These are phyloP conservation scores for Drosophila varians DNA, from an alignment of 1,140 invertebrate species.

Conservation along the genomic window DNA sequence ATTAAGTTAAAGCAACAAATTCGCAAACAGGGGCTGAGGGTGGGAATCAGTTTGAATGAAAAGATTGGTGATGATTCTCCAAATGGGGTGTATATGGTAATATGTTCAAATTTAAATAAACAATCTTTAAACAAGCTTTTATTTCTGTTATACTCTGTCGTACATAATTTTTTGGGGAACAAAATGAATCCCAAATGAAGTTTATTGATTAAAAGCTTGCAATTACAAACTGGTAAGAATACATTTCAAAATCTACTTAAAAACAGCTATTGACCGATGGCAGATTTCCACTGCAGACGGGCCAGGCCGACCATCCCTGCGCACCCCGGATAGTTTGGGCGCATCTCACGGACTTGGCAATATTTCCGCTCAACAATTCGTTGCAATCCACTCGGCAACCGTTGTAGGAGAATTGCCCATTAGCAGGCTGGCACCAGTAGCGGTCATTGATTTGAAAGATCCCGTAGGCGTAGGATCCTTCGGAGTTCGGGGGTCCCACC, in stretches of 20 bases:
- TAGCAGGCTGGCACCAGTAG: conserved; percentile 70
- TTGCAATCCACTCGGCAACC: conserved; percentile 36
- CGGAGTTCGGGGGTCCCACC: conserved; percentile 48
- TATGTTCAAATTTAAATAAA: too few species aligned
- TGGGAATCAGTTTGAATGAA: conserved; percentile 5
- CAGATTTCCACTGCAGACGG: conserved; percentile 47
- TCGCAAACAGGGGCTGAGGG: conserved; percentile 1
- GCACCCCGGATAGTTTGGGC: conserved; percentile 42
- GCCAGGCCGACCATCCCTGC: conserved; percentile 66
- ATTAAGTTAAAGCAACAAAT: conserved; percentile 68
- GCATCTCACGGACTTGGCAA: conserved; percentile 52
- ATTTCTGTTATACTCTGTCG: too few species aligned
- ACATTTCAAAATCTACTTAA: too few species aligned
- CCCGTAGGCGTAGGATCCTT: conserved; percentile 69
- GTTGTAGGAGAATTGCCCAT: conserved; percentile 51
- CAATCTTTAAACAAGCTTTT: too few species aligned
- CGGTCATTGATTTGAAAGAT: conserved; percentile 74
- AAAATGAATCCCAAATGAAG: too few species aligned
- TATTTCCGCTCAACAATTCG: conserved; percentile 41
- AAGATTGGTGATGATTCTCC: neutral
- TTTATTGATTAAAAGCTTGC: too few species aligned
- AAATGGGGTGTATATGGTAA: conserved; percentile 2
- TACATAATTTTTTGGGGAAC: too few species aligned
- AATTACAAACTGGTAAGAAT: too few species aligned
- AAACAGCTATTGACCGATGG: conserved; percentile 59